Base-by-base conservation (phyloP, 2,888 invertebrate species). In the Balanococcus diminutus region DNA sequence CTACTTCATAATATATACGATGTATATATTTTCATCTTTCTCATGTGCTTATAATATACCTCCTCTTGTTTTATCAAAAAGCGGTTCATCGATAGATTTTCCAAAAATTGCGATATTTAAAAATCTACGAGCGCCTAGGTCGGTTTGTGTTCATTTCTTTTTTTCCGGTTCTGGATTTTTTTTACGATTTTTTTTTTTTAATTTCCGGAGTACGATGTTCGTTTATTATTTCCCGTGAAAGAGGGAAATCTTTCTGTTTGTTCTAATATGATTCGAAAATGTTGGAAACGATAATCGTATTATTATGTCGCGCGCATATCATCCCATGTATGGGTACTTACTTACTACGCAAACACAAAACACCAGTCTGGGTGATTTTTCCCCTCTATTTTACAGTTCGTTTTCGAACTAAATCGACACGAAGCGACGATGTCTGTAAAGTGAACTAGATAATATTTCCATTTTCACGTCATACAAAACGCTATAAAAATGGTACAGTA, bases 191-290 rank as follows among this genome's bases (percentile, higher is more conserved):
- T 67, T 67, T 67, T 67, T 67, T n/a, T 16, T 14, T 11, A 28
- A 67, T 67, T 67, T 67, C 67, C 67, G 67, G 28, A 67, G 28
- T 67, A 16, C 16, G 9, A 19, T 22, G 25, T 67, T 67, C 28
- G 67, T 67, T 67, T 67, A 67, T 67, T 67, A 67, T 67, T 67
- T 67, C 67, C 28, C 67, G 28, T 28, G 67, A 28, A 28, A 67
- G 28, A 67, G 67, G 67, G 28, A 28, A 67, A 67, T 67, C 25
- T 67, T 67, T 28, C 22, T 56, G 56, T 56, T 56, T 67, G 67
- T 67, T 67, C 67, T 67, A 28, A 28, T 28, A 67, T 67, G 28
- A 67, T 67, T 67, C 67, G 67, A 67, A n/a, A 56, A 67, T 31
- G 25, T 67, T 28, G 67, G 67, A 28, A 56, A 14, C 61, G 28